These are phyloP conservation scores for Verasper variegatus DNA, from an alignment of 2,113 vertebrate species.

Conservation along the genomic window DNA sequence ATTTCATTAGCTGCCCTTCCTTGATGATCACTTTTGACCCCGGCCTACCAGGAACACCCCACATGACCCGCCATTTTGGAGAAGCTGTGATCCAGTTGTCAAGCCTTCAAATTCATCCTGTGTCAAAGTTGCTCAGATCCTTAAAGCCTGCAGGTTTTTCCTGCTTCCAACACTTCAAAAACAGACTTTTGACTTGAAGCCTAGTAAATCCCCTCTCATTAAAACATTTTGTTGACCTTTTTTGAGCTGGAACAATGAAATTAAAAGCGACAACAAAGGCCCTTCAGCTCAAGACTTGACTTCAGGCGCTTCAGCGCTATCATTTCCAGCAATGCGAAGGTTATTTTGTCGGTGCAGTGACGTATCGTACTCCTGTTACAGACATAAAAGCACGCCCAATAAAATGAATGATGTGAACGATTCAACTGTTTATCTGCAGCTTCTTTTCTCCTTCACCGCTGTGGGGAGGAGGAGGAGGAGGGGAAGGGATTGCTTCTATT, in stretches of 20 bases:
- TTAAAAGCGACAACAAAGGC: background rate
- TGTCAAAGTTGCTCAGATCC: background rate
- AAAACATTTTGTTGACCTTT: background rate
- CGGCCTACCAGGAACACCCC: too few relatives aligned
- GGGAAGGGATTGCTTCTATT: constrained; percentile 24
- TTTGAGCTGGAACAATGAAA: background rate
- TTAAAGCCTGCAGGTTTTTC: background rate
- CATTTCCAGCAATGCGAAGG: too few relatives aligned
- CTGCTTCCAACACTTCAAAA: background rate
- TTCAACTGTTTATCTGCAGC: constrained; percentile 43
- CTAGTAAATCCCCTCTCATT: too few relatives aligned
- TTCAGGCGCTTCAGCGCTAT: too few relatives aligned
- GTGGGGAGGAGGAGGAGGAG: constrained; percentile 22
- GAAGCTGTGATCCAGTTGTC: background rate
- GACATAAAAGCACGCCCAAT: background rate
- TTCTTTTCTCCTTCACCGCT: background rate
- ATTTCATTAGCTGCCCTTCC: too few relatives aligned
- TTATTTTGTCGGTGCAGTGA: background rate
- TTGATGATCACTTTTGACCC: too few relatives aligned
- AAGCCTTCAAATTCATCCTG: background rate
- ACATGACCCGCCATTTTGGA: background rate
- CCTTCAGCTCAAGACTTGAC: too few relatives aligned
- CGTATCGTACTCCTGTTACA: background rate
- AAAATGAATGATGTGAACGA: constrained; percentile 39
- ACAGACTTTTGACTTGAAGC: background rate